Percentiles rank a stretch among this genome's conserved stretches.
Evolutionary conservation across 1,140 invertebrate genomes (phyloP).

Genomic region (Dinoponera quadriceps): DNA sequence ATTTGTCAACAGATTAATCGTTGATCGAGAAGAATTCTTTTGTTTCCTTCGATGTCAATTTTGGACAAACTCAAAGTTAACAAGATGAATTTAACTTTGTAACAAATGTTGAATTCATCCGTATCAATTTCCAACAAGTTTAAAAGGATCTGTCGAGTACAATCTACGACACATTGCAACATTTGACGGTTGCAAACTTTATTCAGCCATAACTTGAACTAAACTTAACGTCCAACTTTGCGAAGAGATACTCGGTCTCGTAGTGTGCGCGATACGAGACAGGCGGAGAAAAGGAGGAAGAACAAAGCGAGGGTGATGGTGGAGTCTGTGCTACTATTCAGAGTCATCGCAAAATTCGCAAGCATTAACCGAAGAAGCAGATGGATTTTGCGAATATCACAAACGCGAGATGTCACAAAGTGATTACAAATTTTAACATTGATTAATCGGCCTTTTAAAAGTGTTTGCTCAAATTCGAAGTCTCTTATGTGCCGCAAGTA

Average conservation of each 20-base stretch:
- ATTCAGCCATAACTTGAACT: background rate
- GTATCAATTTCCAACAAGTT: background rate
- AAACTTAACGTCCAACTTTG: background rate
- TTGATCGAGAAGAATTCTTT: background rate
- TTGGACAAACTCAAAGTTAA: background rate
- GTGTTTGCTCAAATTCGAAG: background rate
- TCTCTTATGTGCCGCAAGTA: background rate
- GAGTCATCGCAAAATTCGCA: constrained; percentile 23
- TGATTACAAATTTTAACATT: too few species aligned
- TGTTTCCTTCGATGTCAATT: background rate
- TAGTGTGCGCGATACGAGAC: background rate
- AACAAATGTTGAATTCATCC: background rate
- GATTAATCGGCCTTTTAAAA: background rate
- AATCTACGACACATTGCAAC: background rate
- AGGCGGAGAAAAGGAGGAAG: background rate
- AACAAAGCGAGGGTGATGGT: background rate
- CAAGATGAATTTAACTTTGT: background rate
- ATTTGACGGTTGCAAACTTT: background rate
- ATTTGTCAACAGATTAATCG: background rate
- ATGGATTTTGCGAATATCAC: background rate
- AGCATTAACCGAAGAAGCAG: too few species aligned
- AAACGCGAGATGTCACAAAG: background rate
- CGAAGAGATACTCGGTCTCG: background rate
- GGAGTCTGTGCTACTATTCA: background rate
- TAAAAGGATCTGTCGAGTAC: background rate